Percentiles rank a stretch among this genome's conserved stretches.
Conservation (phyloP, 2,797 vertebrate genomes). For the Argyrosomus regius region DNA sequence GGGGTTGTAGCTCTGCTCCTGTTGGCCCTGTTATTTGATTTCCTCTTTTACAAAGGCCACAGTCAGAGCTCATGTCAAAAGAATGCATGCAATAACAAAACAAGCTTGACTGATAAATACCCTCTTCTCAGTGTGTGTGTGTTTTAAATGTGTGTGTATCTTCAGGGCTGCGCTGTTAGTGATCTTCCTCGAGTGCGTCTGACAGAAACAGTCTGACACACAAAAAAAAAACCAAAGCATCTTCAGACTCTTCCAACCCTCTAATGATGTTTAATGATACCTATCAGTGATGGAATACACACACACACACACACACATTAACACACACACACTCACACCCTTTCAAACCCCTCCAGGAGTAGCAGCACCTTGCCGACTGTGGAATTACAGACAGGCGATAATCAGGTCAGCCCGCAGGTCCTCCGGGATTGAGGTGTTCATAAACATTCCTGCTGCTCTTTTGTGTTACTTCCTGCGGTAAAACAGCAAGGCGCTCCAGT, state of each 20-base stretch:
- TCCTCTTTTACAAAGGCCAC: slow-evolving; percentile 84
- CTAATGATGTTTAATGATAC: slow-evolving; percentile 85
- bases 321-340: slow-evolving; percentile 56
- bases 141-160: slow-evolving; percentile 59
- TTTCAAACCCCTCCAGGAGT: slow-evolving; percentile 75
- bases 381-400: slow-evolving; percentile 88
- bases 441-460: slow-evolving; percentile 86
- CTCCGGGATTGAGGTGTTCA: slow-evolving; percentile 86
- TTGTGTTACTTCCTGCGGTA: slow-evolving; percentile 86
- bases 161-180: slow-evolving; percentile 78
- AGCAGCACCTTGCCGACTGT: slow-evolving; percentile 85
- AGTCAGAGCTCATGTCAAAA: slow-evolving; percentile 84
- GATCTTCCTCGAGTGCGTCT: slow-evolving; percentile 83
- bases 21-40: slow-evolving; percentile 84
- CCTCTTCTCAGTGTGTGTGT: slow-evolving; percentile 65
- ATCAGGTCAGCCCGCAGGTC: slow-evolving; percentile 87
- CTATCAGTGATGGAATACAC: slow-evolving; percentile 76
- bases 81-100: slow-evolving; percentile 84
- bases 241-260: slow-evolving; percentile 75
- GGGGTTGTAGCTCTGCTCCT: slow-evolving; percentile 80
- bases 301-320: slow-evolving; percentile 45
- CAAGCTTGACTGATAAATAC: slow-evolving; percentile 81
- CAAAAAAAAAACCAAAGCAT: slow-evolving; percentile 64
- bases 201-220: slow-evolving; percentile 72
- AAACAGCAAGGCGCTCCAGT: slow-evolving; percentile 81